phyloP scores from a whole-genome alignment of 2,113 vertebrate species.

The Poeciliopsis turrubarensis region DNA sequence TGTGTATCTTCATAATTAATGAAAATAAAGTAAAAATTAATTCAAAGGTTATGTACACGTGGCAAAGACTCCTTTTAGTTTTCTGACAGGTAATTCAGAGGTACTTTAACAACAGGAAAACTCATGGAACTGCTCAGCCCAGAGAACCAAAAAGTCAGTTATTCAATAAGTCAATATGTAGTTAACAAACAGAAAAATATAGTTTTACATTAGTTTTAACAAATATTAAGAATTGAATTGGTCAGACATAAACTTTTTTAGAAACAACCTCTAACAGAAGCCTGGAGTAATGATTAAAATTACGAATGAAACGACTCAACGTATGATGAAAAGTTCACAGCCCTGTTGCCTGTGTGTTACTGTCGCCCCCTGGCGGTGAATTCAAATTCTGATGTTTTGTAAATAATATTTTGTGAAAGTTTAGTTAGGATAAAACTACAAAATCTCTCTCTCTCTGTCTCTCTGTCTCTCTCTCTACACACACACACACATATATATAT shows the following conservation, averaged over 20 bases:
- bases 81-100: not conserved
- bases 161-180: not conserved
- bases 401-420: too few relatives aligned
- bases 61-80: not conserved
- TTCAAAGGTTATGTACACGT: not conserved
- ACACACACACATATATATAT: too few relatives aligned
- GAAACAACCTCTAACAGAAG: not conserved
- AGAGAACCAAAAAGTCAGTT: not conserved
- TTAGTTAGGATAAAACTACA: not conserved
- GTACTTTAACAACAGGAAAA: not conserved
- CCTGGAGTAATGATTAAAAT: not conserved
- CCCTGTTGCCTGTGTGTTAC: not conserved
- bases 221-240: not conserved
- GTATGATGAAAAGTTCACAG: not conserved
- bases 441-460: too few relatives aligned
- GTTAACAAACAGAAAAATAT: not conserved
- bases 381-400: too few relatives aligned
- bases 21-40: not conserved
- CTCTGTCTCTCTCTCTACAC: too few relatives aligned
- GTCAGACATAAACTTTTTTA: not conserved
- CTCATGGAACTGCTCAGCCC: not conserved
- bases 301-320: not conserved
- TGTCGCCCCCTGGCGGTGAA: conserved; percentile 5
- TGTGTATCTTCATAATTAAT: too few relatives aligned
- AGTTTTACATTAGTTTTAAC: not conserved